These are phyloP conservation scores for Pomatorhinus ruficollis DNA, from an alignment of 2,113 vertebrate genomes.

Conservation along the genomic window DNA sequence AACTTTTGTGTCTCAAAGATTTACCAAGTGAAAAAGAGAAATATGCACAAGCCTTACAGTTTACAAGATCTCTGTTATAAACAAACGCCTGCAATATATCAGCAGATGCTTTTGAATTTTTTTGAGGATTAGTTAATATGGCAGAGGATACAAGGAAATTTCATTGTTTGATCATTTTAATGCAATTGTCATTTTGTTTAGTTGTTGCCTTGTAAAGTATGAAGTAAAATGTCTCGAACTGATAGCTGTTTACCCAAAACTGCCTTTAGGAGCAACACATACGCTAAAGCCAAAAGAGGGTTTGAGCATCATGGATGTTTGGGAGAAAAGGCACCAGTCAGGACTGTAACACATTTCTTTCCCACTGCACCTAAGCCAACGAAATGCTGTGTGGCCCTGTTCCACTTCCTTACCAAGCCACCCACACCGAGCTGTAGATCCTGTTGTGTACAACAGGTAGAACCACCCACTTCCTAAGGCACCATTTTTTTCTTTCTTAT, in stretches of 20 bases:
- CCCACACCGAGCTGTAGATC: not conserved
- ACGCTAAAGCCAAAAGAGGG: not conserved
- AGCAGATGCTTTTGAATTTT: not conserved
- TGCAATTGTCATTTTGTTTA: slow-evolving; percentile 1
- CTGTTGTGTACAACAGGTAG: not conserved
- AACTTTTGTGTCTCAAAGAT: not conserved
- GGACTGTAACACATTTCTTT: not conserved
- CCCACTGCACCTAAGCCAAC: not conserved
- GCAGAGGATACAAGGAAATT: not conserved
- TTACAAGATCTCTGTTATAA: not conserved
- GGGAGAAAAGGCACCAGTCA: not conserved
- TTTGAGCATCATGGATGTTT: not conserved
- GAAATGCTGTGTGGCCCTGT: not conserved
- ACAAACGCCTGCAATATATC: not conserved
- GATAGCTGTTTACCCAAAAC: not conserved
- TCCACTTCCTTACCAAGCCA: not conserved
- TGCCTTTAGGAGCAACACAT: not conserved
- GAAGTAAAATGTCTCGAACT: not conserved
- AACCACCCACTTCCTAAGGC: not conserved
- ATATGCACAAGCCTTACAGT: not conserved
- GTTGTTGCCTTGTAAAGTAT: not conserved
- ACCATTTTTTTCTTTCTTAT: not conserved
- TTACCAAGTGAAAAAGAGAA: not conserved
- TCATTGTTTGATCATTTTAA: not conserved
- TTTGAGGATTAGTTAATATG: not conserved